Conservation (phyloP, 2,113 vertebrate genomes). For the Sphaerodactylus townsendi region DNA sequence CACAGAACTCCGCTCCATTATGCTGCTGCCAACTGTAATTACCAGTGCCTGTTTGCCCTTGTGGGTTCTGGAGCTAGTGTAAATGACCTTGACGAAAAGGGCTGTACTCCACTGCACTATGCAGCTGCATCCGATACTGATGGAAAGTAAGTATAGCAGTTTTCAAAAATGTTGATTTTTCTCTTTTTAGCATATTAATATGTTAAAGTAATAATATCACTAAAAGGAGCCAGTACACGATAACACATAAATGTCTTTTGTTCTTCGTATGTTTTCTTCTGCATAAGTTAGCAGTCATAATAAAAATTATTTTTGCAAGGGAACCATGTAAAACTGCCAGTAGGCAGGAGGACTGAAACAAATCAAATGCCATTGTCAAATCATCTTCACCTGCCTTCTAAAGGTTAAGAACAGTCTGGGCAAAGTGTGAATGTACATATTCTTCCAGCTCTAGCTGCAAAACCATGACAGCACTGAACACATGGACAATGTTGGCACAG, state of each 20-base stretch:
- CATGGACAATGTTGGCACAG: neutral
- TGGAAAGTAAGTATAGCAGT: conserved; percentile 86
- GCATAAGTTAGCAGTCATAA: neutral
- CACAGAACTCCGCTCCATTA: conserved; percentile 96
- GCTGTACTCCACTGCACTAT: conserved; percentile 96
- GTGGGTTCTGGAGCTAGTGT: conserved; percentile 98
- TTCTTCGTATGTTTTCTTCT: neutral
- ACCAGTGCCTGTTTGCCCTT: conserved; percentile 99
- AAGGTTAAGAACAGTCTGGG: neutral
- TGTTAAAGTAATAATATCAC: neutral
- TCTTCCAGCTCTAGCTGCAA: neutral
- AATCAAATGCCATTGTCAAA: too few species aligned
- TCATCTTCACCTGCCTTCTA: too few species aligned
- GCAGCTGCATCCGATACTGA: conserved; percentile 97
- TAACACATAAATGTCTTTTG: neutral
- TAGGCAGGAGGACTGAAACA: too few species aligned
- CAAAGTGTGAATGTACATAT: neutral
- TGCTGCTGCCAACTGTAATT: conserved; percentile 98
- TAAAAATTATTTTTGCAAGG: neutral
- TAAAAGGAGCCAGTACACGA: neutral
- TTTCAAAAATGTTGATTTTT: conserved; percentile 27
- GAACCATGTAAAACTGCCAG: neutral
- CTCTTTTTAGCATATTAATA: neutral
- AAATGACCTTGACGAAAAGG: conserved; percentile 94
- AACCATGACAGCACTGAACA: neutral